Base-by-base conservation (phyloP, 23 tunicate species). In the Oikopleura dioica region DNA sequence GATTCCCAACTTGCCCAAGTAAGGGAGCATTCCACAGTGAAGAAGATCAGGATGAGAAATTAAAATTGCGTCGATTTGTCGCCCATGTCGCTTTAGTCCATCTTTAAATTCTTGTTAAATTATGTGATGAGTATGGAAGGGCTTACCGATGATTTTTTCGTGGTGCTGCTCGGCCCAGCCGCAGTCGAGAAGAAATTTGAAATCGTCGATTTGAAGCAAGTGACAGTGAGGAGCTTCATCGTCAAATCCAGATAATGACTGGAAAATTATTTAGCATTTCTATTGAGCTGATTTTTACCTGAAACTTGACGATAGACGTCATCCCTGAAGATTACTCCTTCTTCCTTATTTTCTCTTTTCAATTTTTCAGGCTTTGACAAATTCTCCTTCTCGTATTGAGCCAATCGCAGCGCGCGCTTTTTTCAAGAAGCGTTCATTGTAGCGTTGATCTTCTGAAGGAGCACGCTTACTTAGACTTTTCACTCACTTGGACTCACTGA, bases 221-320 rank as follows among this genome's bases (percentile, higher is more conserved):
- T 82, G 82, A 68, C 97, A 85, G 76, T 83, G 78, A 35, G 97
- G 97, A 36, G 84, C 92, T 59, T 91, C 97, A 80, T 91, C 68
- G 31, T 76, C 38, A 16, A 91, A 92, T 26, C 97, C 97, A 77
- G 97, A 77, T 31, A 91, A 68, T 36, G 97, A 87, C 32, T 86
- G 82, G n/a, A n/a, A n/a, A n/a, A n/a, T n/a, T n/a, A n/a, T n/a
- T n/a, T n/a, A n/a, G n/a, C n/a, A n/a, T n/a, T n/a, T n/a, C n/a
- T n/a, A n/a, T n/a, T n/a, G n/a, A n/a, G n/a, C n/a, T n/a, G n/a
- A n/a, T n/a, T n/a, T n/a, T n/a, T n/a, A n/a, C n/a, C n/a, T n/a
- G n/a, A 36, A 91, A 91, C 69, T 91, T 91, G 69, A 91, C 82
- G 55, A 91, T 91, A 32, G 97, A 91, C 0, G 97, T 85, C 97